These are phyloP conservation scores for Blastobasis lacticolella DNA, from an alignment of 2,888 invertebrate species.

Conservation along the genomic window DNA sequence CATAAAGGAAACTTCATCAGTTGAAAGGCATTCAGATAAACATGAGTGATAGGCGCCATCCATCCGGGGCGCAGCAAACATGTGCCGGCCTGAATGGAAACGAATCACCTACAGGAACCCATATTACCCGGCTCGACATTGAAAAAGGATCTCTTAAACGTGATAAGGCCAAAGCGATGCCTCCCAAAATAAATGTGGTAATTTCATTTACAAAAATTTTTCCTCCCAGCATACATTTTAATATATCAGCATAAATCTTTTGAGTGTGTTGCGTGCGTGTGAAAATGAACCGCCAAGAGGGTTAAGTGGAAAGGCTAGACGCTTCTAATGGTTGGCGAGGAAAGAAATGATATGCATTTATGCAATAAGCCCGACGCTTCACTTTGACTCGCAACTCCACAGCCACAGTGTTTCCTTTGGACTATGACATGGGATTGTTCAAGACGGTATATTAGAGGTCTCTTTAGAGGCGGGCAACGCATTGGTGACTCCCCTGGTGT, in stretches of 20 bases:
- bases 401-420: no score
- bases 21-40: neutral
- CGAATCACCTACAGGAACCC: constrained; percentile 15
- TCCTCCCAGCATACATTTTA: constrained; percentile 54
- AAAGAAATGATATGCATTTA: constrained; percentile 27
- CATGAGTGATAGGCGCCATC: constrained; percentile 4
- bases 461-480: no score
- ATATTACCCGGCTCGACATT: constrained; percentile 37
- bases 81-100: constrained; percentile 15
- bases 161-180: constrained; percentile 39
- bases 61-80: no score
- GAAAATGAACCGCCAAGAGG: constrained; percentile 36
- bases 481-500: no score
- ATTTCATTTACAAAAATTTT: constrained; percentile 53
- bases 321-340: constrained; percentile 27
- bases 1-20: neutral
- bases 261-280: constrained; percentile 38
- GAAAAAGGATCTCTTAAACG: constrained; percentile 51
- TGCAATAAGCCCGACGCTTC: constrained; percentile 20
- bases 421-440: no score
- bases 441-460: no score
- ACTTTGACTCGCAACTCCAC: constrained; percentile 6
- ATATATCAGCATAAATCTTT: constrained; percentile 58
- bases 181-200: constrained; percentile 54
- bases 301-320: constrained; percentile 29